phyloP scores from a whole-genome alignment of 2,888 invertebrate species.

The Apeira syringaria region DNA sequence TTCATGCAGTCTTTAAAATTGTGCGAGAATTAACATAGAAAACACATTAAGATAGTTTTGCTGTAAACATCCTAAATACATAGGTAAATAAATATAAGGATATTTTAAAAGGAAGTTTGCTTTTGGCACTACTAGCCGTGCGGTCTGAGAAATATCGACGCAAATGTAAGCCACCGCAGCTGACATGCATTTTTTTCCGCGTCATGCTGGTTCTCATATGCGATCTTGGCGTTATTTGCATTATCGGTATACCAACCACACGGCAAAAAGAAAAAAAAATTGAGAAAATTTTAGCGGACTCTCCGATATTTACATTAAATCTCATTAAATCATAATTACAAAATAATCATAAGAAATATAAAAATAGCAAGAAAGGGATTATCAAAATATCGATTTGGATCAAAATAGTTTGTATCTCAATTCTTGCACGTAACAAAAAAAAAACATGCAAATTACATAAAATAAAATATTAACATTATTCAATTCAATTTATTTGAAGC shows the following conservation, averaged over 20 bases:
- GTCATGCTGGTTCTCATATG: no score
- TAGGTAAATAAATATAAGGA: no score
- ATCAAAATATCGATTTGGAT: conserved; percentile 54
- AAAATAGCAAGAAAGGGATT: conserved; percentile 52
- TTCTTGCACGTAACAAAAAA: conserved; percentile 13
- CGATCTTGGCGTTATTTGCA: no score
- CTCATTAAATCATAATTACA: no score
- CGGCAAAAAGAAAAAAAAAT: background rate
- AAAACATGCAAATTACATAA: background rate
- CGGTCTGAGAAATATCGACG: no score
- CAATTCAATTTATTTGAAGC: no score
- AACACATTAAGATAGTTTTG: no score
- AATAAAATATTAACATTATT: conserved; percentile 2
- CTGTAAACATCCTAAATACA: no score
- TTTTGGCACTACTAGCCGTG: conserved; percentile 58
- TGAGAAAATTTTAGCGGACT: background rate
- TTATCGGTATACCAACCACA: no score
- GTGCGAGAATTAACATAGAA: conserved; percentile 20
- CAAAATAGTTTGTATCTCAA: conserved; percentile 23
- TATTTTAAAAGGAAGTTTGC: conserved; percentile 22
- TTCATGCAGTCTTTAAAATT: conserved; percentile 46
- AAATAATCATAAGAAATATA: background rate
- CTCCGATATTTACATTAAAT: no score
- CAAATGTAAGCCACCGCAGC: no score
- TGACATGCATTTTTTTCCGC: no score